Conservation (phyloP, 2,797 vertebrate genomes). For the Anomalospiza imberbis region DNA sequence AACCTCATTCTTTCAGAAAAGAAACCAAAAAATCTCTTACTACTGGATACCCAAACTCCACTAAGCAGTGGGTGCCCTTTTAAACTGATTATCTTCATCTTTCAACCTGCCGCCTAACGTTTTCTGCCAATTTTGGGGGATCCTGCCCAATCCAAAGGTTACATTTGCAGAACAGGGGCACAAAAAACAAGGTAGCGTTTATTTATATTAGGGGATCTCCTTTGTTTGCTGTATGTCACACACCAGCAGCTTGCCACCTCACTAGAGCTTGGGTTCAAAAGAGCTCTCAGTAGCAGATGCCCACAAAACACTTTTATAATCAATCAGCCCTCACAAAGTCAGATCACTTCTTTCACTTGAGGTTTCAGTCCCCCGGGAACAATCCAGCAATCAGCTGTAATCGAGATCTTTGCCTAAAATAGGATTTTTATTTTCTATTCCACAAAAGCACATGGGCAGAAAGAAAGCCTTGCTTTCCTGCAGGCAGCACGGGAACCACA, state of each 20-base stretch:
- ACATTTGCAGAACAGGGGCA: constrained; percentile 22
- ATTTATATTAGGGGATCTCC: not conserved
- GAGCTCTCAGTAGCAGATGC: not conserved
- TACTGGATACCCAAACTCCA: not conserved
- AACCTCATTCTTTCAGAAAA: not conserved
- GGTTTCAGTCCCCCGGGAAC: not conserved
- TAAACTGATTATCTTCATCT: not conserved
- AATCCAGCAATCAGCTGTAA: not conserved
- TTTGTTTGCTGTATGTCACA: not conserved
- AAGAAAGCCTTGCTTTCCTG: not conserved
- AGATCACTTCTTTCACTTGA: not conserved
- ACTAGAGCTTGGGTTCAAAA: not conserved
- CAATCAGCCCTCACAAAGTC: not conserved
- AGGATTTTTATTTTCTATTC: not conserved
- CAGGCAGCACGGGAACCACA: not conserved
- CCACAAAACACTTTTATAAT: not conserved
- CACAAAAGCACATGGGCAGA: fast-evolving
- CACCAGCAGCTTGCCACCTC: not conserved
- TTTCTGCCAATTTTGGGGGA: not conserved
- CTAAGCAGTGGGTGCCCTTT: not conserved
- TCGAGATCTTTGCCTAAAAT: not conserved
- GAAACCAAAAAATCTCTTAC: not conserved
- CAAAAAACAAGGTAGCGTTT: not conserved
- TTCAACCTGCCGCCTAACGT: not conserved
- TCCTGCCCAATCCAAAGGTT: constrained; percentile 41